Percentiles rank a stretch among this genome's conserved stretches.
These are phyloP conservation scores for Clarias platycephalus DNA, from an alignment of 2,797 vertebrate species.

Conservation along the genomic window DNA sequence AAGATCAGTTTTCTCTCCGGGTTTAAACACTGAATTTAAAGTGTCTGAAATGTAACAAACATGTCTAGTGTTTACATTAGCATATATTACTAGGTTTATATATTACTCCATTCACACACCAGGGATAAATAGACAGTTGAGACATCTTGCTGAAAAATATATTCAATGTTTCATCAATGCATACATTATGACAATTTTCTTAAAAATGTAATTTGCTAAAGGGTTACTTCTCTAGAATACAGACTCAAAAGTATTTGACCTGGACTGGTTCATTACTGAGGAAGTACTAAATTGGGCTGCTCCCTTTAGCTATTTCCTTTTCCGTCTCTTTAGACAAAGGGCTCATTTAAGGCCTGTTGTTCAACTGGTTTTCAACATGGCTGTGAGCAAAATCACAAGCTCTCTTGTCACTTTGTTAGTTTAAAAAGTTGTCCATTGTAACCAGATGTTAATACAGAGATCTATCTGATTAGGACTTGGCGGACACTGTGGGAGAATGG, in stretches of 20 bases:
- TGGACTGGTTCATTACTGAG: background rate
- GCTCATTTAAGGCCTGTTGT: background rate
- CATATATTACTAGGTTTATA: background rate
- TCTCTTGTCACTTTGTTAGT: background rate
- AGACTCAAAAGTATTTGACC: background rate
- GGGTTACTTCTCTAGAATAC: background rate
- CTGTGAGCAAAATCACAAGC: background rate
- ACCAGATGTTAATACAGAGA: background rate
- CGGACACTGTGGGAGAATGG: background rate
- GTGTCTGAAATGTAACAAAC: background rate
- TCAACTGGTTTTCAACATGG: background rate
- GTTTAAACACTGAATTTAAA: background rate
- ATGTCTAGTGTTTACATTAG: background rate
- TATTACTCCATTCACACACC: background rate
- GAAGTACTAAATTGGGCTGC: background rate
- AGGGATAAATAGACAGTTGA: background rate
- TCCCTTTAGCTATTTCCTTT: background rate
- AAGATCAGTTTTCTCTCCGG: background rate
- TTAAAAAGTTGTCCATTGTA: background rate
- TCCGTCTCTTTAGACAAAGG: background rate
- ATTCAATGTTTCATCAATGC: slow-evolving; percentile 9
- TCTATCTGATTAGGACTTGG: background rate
- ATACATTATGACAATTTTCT: background rate
- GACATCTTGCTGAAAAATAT: slow-evolving; percentile 1
- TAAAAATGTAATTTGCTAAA: background rate